These are phyloP conservation scores for human (Homo sapiens) DNA, from an alignment of 2,113 vertebrate species.

Conservation along the genomic window GRCh38 chr12:102066501-102067000, in stretches of 20 bases:
- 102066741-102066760: background rate
- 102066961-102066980: background rate
- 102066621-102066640: background rate
- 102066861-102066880: background rate
- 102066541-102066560: background rate
- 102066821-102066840: background rate
- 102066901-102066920: background rate
- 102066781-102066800: background rate
- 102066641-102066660: background rate
- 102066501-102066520: background rate
- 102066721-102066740: background rate
- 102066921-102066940: background rate
- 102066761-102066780: background rate
- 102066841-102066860: background rate
- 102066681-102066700: background rate
- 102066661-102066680: background rate
- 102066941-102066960: background rate
- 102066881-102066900: background rate
- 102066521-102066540: background rate
- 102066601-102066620: background rate
- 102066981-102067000: constrained; percentile 12
- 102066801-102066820: background rate
- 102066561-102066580: background rate
- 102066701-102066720: background rate
- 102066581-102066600: background rate